A percentile compares a stretch with the other conserved stretches of the same genome.
Evolutionary conservation across 1,140 invertebrate species (phyloP).

Genomic region (Myzus persicae): DNA sequence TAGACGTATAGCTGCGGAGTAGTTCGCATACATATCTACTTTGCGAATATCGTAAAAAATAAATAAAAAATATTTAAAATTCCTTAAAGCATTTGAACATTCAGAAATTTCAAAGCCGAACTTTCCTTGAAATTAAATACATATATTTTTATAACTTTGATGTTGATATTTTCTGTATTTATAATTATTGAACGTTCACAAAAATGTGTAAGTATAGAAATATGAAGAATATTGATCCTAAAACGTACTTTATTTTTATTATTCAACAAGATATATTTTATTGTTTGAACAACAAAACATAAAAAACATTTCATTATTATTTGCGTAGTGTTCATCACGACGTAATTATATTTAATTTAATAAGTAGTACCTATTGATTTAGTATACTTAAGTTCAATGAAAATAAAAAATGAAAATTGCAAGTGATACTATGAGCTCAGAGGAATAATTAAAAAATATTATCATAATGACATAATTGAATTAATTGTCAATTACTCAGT

Average conservation of each 20-base stretch:
- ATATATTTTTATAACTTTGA: neutral
- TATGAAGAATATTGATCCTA: neutral
- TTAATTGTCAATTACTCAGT: neutral
- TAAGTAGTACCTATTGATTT: neutral
- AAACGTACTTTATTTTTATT: neutral
- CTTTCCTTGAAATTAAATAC: neutral
- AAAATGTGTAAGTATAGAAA: neutral
- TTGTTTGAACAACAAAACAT: neutral
- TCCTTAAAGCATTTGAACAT: neutral
- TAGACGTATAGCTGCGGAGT: neutral
- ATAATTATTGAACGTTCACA: neutral
- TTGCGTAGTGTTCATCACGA: neutral
- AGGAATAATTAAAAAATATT: neutral
- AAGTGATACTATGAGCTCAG: neutral
- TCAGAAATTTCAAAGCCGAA: neutral
- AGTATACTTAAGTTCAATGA: neutral
- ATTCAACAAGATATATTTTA: neutral
- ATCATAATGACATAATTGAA: neutral
- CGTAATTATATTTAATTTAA: neutral
- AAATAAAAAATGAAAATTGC: neutral
- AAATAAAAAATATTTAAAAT: neutral
- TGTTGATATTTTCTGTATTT: neutral
- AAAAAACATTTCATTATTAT: neutral
- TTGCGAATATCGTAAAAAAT: neutral
- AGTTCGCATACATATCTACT: neutral